A percentile compares a stretch with the other conserved stretches of the same genome.
Evolutionary conservation across 2,797 vertebrate genomes (phyloP).

Genomic region (Chelidonichthys spinosus): DNA sequence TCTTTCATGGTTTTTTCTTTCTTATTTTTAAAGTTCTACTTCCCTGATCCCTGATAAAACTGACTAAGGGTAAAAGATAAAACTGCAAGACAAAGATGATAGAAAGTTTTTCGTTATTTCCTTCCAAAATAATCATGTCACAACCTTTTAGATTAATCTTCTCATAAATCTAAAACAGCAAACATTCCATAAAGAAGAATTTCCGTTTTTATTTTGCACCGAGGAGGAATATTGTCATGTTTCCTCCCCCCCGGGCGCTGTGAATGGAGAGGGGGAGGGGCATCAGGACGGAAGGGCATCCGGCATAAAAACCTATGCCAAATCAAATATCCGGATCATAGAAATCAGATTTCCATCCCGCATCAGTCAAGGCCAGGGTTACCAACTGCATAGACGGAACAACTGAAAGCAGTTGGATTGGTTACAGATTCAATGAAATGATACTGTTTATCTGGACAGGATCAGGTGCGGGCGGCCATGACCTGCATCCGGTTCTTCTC

Average conservation of each 20-base stretch:
- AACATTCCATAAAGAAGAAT: neutral
- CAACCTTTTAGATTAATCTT: neutral
- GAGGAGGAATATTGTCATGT: too few relatives aligned
- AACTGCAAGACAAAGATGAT: neutral
- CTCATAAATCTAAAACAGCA: neutral
- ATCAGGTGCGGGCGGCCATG: constrained; percentile 97
- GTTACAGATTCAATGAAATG: neutral
- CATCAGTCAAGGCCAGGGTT: too few relatives aligned
- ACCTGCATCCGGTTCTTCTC: constrained; percentile 97
- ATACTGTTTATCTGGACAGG: constrained; percentile 79
- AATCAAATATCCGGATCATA: too few relatives aligned
- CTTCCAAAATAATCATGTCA: neutral
- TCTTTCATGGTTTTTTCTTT: neutral
- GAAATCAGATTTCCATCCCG: too few relatives aligned
- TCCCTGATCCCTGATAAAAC: neutral
- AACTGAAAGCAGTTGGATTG: neutral
- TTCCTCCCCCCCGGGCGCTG: too few relatives aligned
- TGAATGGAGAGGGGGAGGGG: too few relatives aligned
- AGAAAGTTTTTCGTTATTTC: neutral
- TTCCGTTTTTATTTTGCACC: too few relatives aligned
- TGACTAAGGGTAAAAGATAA: too few relatives aligned
- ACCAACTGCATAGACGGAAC: too few relatives aligned
- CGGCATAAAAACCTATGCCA: too few relatives aligned
- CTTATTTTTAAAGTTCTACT: neutral
- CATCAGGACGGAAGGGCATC: too few relatives aligned